These are phyloP conservation scores for Furcula furcula DNA, from an alignment of 2,888 invertebrate species.

Conservation along the genomic window DNA sequence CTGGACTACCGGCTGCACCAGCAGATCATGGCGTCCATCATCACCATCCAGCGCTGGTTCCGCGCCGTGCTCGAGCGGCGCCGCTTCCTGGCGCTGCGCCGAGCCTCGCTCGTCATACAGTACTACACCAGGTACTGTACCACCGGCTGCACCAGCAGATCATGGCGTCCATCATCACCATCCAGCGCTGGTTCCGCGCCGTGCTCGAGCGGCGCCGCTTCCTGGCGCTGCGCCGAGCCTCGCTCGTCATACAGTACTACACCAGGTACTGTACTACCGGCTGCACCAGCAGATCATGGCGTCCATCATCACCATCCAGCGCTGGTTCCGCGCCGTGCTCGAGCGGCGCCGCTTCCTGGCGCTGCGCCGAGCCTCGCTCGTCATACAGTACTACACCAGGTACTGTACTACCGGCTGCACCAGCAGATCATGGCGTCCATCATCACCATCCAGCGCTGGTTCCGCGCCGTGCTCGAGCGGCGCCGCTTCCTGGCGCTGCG, in stretches of 20 bases:
- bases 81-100: slow-evolving; percentile 87
- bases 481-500: slow-evolving; percentile 88
- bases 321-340: slow-evolving; percentile 93
- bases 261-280: slow-evolving; percentile 89
- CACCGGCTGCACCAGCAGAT: slow-evolving; percentile 96
- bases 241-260: slow-evolving; percentile 86
- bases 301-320: slow-evolving; percentile 94
- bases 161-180: slow-evolving; percentile 94
- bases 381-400: slow-evolving; percentile 85
- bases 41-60: slow-evolving; percentile 96
- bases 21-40: slow-evolving; percentile 96
- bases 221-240: slow-evolving; percentile 86
- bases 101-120: slow-evolving; percentile 90
- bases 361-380: slow-evolving; percentile 86
- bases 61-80: slow-evolving; percentile 89
- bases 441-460: slow-evolving; percentile 95
- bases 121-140: slow-evolving; percentile 85
- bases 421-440: slow-evolving; percentile 97
- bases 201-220: slow-evolving; percentile 90
- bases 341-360: slow-evolving; percentile 90
- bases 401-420: slow-evolving; percentile 93
- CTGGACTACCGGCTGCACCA: slow-evolving; percentile 95
- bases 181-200: slow-evolving; percentile 95
- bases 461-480: slow-evolving; percentile 89
- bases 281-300: slow-evolving; percentile 97